Base-by-base conservation (phyloP, 2,888 invertebrate species). In the Urechis unicinctus region DNA sequence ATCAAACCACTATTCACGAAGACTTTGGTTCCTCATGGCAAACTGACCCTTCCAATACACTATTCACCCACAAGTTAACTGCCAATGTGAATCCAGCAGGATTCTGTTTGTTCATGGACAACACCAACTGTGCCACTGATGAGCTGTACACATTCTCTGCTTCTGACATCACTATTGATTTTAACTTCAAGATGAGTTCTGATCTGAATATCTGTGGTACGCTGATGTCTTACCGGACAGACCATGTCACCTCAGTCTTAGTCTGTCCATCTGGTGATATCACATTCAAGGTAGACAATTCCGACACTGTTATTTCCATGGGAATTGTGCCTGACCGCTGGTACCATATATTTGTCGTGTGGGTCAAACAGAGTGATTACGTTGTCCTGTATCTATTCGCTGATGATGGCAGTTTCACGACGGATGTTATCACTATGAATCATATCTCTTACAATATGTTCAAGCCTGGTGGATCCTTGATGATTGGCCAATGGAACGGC, bases 281-380 rank as follows among this genome's bases (percentile, higher is more conserved):
- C 66, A 6, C 65, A 61, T 65, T 67, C 66, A 3, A 56, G 17
- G 58, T 57, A 22, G 45, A 48, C 28, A 45, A 17, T 26, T 36
- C 42, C 6, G 54, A 53, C 6, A 46, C 46, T 9, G 52, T 56
- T 9, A 28, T 58, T 17, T 54, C 62, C 3, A 26, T 68, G 2
- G 42, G 44, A 24, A 57, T 68, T n/a, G 46, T 49, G 4, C 42
- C 52, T 4, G 30, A 60, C 21, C 59, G 46, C 5, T 69, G 69
- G 69, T 67, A 68, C 50, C 67, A 69, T 52, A 50, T 68, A 25
- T 24, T 28, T n/a, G 17, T 64, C n/a, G 63, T 57, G 6, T 69
- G 68, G 68, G 52, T 46, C 9, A 45, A 50, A 3, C 44, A 49
- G 3, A 53, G 55, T 2, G 26, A 55, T 22, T 55, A 46, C 9